Evolutionary conservation across 2,888 invertebrate species (phyloP), one percentile per base, ranked within the genome.

Genomic region (Protodeltote pygarga): DNA sequence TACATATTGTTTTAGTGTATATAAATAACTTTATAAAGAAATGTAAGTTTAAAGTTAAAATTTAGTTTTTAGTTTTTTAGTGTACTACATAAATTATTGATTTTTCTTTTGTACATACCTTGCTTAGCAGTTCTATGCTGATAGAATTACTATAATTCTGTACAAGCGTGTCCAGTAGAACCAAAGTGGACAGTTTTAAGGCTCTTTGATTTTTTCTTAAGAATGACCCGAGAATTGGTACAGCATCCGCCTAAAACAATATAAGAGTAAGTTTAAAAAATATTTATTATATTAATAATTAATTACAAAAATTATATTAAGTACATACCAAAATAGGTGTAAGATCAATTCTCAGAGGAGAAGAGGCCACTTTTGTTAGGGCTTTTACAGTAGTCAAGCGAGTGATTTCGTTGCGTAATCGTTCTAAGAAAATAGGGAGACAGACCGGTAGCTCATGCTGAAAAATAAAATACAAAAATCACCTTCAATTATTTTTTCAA

Each of bases 351-450:
- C 95, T 94, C 25, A 98, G 87, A 0, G 98, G 97, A 1, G 98
- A 98, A 0, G 96, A 96, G 15, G 98, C 98, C 40, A 99, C 97
- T 92, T 98, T 97, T 3, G 97, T 98, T 6, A 99, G 91, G 5
- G 99, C 98, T 83, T 98, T 99, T 0, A 99, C 98, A 2, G 99
- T 97, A 3, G 98, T 98, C 20, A 99, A 93, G 14, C 99, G 94
- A 0, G 99, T 99, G 38, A 99, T 99, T 92, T 99, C 99, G 83
- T 99, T 99, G 62, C 96, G 95, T 40, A 99, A 91, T 67, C 99
- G 95, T 80, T 99, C 99, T 83, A 99, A 91, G 82, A 99, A 98
- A 77, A 99, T 96, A 4, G 99, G 98, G 57, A 99, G 93, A 82
- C 98, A 99, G 3, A 95, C 94, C 1, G 94, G 94, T 41, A 99